phyloP scores from a whole-genome alignment of 1,140 invertebrate species.

The Brevipalpus yothersi region DNA sequence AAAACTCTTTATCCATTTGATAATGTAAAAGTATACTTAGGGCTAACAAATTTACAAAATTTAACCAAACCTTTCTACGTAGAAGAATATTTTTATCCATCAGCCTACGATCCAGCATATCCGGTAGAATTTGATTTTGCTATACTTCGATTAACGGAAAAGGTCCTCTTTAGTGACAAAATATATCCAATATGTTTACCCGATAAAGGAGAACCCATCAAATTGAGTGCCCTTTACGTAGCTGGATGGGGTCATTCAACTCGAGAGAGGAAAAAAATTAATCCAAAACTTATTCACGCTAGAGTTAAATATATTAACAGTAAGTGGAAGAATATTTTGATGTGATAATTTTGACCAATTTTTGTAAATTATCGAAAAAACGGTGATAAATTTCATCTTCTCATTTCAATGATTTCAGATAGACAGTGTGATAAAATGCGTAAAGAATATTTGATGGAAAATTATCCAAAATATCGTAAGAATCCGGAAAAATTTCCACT shows the following conservation, averaged over 20 bases:
- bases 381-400: neutral
- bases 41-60: neutral
- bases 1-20: neutral
- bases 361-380: too few species aligned
- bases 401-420: neutral
- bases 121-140: conserved; percentile 23
- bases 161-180: conserved; percentile 22
- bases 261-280: neutral
- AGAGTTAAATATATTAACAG: neutral
- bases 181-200: conserved; percentile 16
- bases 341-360: neutral
- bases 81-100: neutral
- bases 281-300: neutral
- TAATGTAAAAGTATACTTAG: neutral
- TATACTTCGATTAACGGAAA: conserved; percentile 47
- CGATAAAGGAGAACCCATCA: neutral
- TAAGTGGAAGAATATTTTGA: neutral
- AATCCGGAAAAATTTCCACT: neutral
- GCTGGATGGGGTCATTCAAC: conserved; percentile 28
- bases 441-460: neutral
- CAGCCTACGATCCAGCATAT: neutral
- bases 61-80: neutral
- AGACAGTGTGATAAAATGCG: neutral
- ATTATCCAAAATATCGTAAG: neutral
- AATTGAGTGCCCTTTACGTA: conserved; percentile 12